A percentile compares a stretch with the other conserved stretches of the same genome.
Conservation (phyloP, 2,888 invertebrate genomes). For the Erpobdella octoculata region DNA sequence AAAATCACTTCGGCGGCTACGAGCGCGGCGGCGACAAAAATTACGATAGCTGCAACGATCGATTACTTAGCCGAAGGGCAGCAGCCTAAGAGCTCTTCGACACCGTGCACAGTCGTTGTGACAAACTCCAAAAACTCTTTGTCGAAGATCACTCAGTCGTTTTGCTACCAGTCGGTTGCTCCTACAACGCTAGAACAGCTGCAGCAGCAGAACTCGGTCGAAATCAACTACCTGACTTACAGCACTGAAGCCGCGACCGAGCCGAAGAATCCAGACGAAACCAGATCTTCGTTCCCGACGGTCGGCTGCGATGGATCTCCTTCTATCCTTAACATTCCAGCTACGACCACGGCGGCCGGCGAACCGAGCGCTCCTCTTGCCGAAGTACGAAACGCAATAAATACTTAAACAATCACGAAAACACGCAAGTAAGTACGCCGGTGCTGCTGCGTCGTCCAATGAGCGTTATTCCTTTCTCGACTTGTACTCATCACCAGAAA, state of each 20-base stretch:
- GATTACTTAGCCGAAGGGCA: not conserved
- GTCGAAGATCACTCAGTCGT: too few species aligned
- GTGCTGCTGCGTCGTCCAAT: too few species aligned
- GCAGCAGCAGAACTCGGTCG: slow-evolving; percentile 22
- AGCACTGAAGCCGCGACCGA: not conserved
- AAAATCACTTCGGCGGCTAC: not conserved
- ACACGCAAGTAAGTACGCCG: too few species aligned
- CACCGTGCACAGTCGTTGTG: not conserved
- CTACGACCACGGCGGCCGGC: not conserved
- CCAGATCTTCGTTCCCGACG: too few species aligned
- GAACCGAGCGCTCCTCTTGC: not conserved
- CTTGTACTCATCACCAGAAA: too few species aligned
- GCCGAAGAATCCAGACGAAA: not conserved
- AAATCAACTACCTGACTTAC: slow-evolving; percentile 20
- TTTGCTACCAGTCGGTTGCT: too few species aligned
- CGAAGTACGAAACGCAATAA: not conserved
- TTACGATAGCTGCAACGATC: too few species aligned
- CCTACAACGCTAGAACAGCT: not conserved
- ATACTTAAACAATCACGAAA: too few species aligned
- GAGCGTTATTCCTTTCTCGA: too few species aligned
- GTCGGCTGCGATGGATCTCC: not conserved
- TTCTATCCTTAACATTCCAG: not conserved
- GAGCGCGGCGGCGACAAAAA: not conserved
- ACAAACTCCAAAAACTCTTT: not conserved
- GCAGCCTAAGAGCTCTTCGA: not conserved